Base-by-base conservation (phyloP, 2,797 vertebrate species). In the Alectoris magna region DNA sequence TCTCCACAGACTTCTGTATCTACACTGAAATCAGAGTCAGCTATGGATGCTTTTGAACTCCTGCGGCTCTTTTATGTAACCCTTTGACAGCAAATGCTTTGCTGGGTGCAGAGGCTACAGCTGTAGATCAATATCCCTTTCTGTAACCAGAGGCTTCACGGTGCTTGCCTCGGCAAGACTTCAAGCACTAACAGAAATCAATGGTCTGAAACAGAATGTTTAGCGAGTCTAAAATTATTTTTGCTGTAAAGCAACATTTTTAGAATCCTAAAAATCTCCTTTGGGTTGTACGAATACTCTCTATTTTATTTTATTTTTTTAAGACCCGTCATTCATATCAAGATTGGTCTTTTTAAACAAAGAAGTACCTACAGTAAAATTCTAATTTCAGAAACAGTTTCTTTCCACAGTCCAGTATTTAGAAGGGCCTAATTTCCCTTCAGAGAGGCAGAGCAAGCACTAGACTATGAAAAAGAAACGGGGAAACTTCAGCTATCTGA, bases 371-470 rank as follows among this genome's bases (percentile, higher is more conserved):
- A 69, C 38, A 88, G 71, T 58, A 63, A 91, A 74, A 9, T 69
- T 79, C n/a, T 46, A 69, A 73, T n/a, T 92, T 69, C 48, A 88
- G 55, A 93, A 76, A 75, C 18, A 14, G 36, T 31, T 75, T 90
- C 56, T 89, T 60, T 62, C 87, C 64, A 72, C 48, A 82, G n/a
- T 12, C 41, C 29, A 62, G 19, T 36, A 75, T 53, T 43, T 74
- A 24, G 43, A 91, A 93, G 74, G 56, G 39, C 66, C 95, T 62
- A 9, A 22, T 62, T 93, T 85, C 59, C 89, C 64, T 60, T 84
- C 77, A 79, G 74, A 94, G 69, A 87, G 88, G 77, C 2, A 64
- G 11, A 75, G 51, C 21, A 90, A 88, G 66, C 63, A 29, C 79
- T 87, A 93, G 23, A 38, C 38, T 75, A 82, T 18, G 64, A 59